Conservation (phyloP, 2,888 invertebrate genomes). For the Chironomus tentans region DNA sequence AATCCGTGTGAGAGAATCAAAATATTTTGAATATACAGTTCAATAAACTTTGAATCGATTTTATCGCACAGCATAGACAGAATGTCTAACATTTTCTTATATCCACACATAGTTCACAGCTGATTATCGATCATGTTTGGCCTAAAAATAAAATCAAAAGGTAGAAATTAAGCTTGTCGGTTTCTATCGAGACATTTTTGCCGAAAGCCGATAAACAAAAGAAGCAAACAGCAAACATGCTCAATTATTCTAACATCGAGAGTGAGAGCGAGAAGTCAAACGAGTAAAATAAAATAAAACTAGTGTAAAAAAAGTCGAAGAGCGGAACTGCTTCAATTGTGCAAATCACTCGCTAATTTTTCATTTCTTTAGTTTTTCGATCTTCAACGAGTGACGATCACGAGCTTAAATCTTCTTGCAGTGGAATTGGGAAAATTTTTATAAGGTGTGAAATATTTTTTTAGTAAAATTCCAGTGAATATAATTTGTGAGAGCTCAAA, state of each 20-base stretch:
- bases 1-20: too few species aligned
- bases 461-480: neutral
- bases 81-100: too few species aligned
- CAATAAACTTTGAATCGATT: too few species aligned
- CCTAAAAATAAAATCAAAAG: too few species aligned
- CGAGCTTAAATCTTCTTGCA: neutral
- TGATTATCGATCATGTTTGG: too few species aligned
- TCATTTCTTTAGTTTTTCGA: constrained; percentile 21
- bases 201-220: neutral
- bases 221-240: neutral
- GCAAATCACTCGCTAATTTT: constrained; percentile 16
- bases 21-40: too few species aligned
- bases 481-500: neutral
- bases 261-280: neutral
- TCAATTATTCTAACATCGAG: neutral
- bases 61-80: too few species aligned
- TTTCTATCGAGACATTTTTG: too few species aligned
- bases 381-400: constrained; percentile 15
- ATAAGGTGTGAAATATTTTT: neutral
- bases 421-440: neutral
- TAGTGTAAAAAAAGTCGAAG: neutral
- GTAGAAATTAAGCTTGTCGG: too few species aligned
- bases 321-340: neutral
- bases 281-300: neutral
- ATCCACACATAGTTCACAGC: too few species aligned